Conservation (phyloP, 2,797 vertebrate species). For the Falco berigora region DNA sequence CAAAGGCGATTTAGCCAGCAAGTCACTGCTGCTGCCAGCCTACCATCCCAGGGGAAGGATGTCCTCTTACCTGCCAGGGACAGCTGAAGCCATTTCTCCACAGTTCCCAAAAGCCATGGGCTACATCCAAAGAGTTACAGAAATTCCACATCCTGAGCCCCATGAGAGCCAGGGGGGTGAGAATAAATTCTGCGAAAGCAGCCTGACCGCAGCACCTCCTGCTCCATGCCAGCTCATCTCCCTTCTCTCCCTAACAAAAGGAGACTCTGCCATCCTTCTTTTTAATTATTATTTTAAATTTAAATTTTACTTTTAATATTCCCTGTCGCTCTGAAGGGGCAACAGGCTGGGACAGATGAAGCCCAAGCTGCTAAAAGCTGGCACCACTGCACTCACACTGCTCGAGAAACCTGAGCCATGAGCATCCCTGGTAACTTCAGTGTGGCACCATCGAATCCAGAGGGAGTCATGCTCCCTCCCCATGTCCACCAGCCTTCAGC, state of each 20-base stretch:
- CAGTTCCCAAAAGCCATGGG: neutral
- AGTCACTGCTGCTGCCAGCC: neutral
- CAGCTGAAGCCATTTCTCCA: neutral
- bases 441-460: neutral
- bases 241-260: neutral
- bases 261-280: neutral
- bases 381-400: neutral
- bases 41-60: neutral
- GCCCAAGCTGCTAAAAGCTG: neutral
- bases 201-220: neutral
- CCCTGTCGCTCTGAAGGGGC: neutral
- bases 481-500: neutral
- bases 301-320: neutral
- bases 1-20: neutral
- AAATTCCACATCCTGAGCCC: neutral
- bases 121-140: neutral
- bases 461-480: neutral
- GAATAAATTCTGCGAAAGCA: neutral
- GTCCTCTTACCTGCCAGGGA: neutral
- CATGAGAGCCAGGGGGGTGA: rapidly evolving
- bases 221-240: neutral
- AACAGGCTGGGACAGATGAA: neutral
- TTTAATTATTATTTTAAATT: neutral
- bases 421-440: neutral
- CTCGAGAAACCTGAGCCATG: neutral